Conservation (phyloP, 2,888 invertebrate genomes). For the Alloplasta piceator region DNA sequence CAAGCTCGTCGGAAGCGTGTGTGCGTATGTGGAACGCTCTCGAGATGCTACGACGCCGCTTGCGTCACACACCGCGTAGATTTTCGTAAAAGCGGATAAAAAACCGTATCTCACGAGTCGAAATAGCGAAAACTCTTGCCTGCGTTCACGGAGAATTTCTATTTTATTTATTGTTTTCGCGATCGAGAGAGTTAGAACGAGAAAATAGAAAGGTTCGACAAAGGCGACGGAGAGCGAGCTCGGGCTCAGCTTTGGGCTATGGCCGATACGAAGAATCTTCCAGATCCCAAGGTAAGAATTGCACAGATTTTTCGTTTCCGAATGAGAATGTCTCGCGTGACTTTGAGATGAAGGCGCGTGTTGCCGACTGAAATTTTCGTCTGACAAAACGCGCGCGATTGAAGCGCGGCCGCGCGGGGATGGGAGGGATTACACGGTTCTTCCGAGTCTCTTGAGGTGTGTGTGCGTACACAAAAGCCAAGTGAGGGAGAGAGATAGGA, state of each 20-base stretch:
- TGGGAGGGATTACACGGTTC: constrained; percentile 9
- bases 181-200: constrained; percentile 16
- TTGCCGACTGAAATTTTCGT: constrained; percentile 8
- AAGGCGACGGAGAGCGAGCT: constrained; percentile 15
- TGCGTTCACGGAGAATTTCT: too few relatives aligned
- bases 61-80: constrained; percentile 40
- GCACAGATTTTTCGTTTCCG: not conserved
- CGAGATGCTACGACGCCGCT: constrained; percentile 57
- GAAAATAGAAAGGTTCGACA: constrained; percentile 20
- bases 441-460: constrained; percentile 35
- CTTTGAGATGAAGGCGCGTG: not conserved
- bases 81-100: not conserved
- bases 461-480: constrained; percentile 18
- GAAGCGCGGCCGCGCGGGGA: constrained; percentile 8
- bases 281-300: constrained; percentile 55
- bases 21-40: constrained; percentile 37
- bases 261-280: constrained; percentile 62
- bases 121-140: not conserved
- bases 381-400: constrained; percentile 29
- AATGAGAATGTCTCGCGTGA: not conserved
- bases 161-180: too few relatives aligned
- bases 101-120: not conserved
- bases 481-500: constrained; percentile 17
- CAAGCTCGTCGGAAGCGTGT: too few relatives aligned
- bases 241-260: constrained; percentile 60